Base-by-base conservation (phyloP, 2,113 vertebrate species). In the Atherinomorus stipes region DNA sequence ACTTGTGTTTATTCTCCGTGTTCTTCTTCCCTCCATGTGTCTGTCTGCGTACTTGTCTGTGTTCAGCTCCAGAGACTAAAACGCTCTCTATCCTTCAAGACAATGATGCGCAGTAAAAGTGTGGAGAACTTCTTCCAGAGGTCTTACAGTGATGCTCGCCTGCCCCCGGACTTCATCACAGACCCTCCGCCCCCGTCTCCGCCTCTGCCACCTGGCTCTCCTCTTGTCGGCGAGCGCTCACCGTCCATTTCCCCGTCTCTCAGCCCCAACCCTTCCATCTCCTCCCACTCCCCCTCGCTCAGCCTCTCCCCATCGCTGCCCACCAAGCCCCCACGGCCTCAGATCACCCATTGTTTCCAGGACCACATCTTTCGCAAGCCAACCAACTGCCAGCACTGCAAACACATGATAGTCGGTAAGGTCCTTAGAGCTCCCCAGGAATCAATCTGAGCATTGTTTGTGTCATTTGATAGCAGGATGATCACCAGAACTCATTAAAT, bases 101-200 rank as follows among this genome's bases (percentile, higher is more conserved):
- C 94, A 65, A 91, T 96, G 79, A 96, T 98, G 86, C 94, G 96
- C 38, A 98, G 96, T 75, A 96, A 96, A 81, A 98, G 96, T 1
- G 86, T 97, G 68, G 96, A 98, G 91, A 98, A 95, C 88, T 97
- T 97, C 85, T 96, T 97, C 91, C 95, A 96, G 61, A 93, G 96
- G 54, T 95, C 96, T 1, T 91, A 93, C 93, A 95, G 94, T 10
- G 96, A 97, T 45, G 93, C 94, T 56, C 94, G 93, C 69, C 86
- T 95, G 47, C 94, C 95, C 2, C 88, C 93, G 0, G 95, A 96
- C 62, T 93, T 96, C 87, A 93, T 95, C 80, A 92, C 94, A 6
- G 95, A 94, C 4, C 93, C 94, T 0, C 93, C 94, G 0, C 93
- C 95, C 11, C 93, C 94, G 0, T 91, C 95, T 1, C 95, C 95